Conservation (phyloP, 1,140 invertebrate species). For the Phymorhynchus buccinoides region DNA sequence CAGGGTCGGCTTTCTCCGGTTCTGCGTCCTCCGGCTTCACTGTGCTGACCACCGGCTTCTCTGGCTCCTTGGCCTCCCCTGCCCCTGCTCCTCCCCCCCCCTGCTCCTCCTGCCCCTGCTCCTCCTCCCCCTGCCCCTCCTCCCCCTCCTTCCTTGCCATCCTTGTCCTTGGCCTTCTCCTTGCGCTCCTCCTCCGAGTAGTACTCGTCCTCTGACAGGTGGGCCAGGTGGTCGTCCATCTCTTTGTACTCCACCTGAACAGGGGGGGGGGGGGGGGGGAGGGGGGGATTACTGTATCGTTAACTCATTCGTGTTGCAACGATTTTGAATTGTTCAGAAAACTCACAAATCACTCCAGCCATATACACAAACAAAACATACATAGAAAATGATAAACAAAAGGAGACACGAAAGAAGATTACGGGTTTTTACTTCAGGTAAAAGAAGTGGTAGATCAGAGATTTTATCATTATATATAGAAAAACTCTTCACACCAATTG, state of each 20-base stretch:
- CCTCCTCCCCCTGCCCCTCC: constrained; percentile 63
- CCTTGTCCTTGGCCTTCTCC: constrained; percentile 43
- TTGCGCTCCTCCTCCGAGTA: constrained; percentile 68
- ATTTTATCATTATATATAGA: too few species aligned
- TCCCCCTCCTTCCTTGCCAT: constrained; percentile 22
- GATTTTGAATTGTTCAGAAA: too few species aligned
- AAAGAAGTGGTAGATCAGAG: too few species aligned
- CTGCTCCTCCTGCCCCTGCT: constrained; percentile 47
- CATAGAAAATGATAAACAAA: not conserved
- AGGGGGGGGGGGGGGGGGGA: too few species aligned
- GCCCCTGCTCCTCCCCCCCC: constrained; percentile 27
- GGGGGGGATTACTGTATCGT: too few species aligned
- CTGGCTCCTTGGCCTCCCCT: constrained; percentile 34
- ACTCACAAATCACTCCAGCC: too few species aligned
- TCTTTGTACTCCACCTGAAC: constrained; percentile 72
- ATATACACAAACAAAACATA: too few species aligned
- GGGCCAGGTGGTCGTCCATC: constrained; percentile 68
- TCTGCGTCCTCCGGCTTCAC: constrained; percentile 51
- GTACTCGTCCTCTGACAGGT: constrained; percentile 70
- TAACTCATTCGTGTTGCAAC: too few species aligned
- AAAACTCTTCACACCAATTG: too few species aligned
- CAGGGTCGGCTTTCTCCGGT: constrained; percentile 65
- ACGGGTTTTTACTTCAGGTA: too few species aligned
- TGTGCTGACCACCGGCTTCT: constrained; percentile 37
- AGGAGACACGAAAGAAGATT: too few species aligned